Evolutionary conservation across 2,888 invertebrate genomes (phyloP).

Genomic region (Drosophila nigritarsus): DNA sequence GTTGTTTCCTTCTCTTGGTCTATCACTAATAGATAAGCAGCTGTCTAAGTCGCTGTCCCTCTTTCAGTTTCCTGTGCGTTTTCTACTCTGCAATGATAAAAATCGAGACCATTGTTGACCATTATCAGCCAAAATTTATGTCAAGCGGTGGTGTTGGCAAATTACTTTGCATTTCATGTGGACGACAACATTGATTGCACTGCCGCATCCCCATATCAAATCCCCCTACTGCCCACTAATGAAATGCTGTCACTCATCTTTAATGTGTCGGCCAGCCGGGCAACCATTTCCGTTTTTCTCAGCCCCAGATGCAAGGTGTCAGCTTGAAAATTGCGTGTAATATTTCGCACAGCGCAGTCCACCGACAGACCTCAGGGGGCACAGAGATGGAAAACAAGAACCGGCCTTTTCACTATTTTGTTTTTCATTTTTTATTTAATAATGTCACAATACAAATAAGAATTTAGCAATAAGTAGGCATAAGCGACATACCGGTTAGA

Average conservation of each 20-base stretch:
- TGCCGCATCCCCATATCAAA: not conserved
- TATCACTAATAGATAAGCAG: not conserved
- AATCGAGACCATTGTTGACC: constrained; percentile 26
- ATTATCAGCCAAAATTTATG: constrained; percentile 17
- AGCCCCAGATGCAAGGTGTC: constrained; percentile 39
- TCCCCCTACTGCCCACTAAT: constrained; percentile 27
- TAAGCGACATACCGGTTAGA: not conserved
- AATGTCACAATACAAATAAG: not conserved
- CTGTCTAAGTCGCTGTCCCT: not conserved
- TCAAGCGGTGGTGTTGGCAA: constrained; percentile 27
- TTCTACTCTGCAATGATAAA: constrained; percentile 4
- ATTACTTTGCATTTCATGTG: constrained; percentile 58
- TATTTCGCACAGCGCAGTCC: constrained; percentile 54
- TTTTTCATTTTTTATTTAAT: not conserved
- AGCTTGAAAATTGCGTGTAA: constrained; percentile 64
- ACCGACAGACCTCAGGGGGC: constrained; percentile 8
- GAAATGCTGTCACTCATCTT: constrained; percentile 65
- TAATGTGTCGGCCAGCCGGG: constrained; percentile 57
- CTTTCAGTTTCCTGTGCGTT: not conserved
- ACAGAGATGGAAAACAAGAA: constrained; percentile 8
- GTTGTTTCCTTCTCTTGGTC: not conserved
- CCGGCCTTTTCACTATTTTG: not conserved
- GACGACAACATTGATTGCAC: constrained; percentile 24
- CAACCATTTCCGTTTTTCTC: constrained; percentile 53
- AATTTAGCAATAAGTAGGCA: not conserved